These are phyloP conservation scores for Scopus umbretta DNA, from an alignment of 2,113 vertebrate genomes.

Conservation along the genomic window DNA sequence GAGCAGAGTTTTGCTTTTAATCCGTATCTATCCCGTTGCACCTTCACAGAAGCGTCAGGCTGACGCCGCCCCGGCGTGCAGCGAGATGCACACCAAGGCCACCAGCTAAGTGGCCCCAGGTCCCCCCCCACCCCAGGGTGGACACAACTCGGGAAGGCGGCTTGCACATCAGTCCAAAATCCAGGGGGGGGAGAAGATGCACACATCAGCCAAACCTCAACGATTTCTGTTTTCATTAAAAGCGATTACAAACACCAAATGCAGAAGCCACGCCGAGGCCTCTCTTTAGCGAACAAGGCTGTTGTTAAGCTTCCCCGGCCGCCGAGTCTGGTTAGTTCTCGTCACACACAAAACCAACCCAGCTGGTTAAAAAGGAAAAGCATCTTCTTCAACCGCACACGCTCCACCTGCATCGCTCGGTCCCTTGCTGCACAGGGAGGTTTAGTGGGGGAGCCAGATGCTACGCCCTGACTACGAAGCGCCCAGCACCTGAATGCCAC, in stretches of 20 bases:
- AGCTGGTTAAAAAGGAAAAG: constrained; percentile 58
- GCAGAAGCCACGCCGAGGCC: not conserved
- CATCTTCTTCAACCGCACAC: not conserved
- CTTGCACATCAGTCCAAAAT: not conserved
- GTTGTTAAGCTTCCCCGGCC: not conserved
- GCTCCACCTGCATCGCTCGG: not conserved
- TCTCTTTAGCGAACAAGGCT: not conserved
- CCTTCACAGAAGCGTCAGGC: not conserved
- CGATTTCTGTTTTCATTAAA: accelerated
- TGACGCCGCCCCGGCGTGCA: not conserved
- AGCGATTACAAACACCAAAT: not conserved
- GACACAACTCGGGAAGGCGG: not conserved
- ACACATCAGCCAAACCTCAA: not conserved
- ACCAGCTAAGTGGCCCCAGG: not conserved
- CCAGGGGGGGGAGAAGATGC: not conserved
- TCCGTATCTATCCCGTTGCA: not conserved
- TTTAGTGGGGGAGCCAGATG: constrained; percentile 21
- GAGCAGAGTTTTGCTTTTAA: not conserved
- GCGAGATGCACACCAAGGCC: not conserved
- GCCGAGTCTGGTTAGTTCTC: constrained; percentile 57
- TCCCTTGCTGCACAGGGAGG: not conserved
- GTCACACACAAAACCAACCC: constrained; percentile 53
- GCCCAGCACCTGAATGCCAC: not conserved
- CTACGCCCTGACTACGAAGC: not conserved
- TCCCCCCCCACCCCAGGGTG: accelerated